Percentiles rank a stretch among this genome's conserved stretches.
Evolutionary conservation across 2,888 invertebrate species (phyloP).

Genomic region (Melanchra persicariae): DNA sequence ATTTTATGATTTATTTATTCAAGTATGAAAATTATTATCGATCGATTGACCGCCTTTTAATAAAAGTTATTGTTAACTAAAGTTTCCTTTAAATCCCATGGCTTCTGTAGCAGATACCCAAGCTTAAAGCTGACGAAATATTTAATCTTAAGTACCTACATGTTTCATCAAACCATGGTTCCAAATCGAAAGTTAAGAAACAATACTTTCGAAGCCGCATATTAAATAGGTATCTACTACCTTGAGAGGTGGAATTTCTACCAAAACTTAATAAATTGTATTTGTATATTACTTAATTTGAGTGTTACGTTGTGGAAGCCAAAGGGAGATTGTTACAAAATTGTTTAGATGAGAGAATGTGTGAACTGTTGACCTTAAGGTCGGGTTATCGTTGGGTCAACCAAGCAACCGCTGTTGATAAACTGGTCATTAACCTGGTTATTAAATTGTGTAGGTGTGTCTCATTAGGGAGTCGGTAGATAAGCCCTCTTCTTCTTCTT

Average conservation of each 20-base stretch:
- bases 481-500: too few species aligned
- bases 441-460: background rate
- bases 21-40: background rate
- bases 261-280: constrained; percentile 43
- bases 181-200: constrained; percentile 41
- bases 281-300: constrained; percentile 32
- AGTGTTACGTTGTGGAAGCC: constrained; percentile 16
- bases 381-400: constrained; percentile 41
- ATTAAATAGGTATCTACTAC: constrained; percentile 4
- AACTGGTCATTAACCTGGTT: constrained; percentile 39
- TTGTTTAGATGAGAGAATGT: constrained; percentile 50
- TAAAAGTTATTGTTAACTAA: too few species aligned
- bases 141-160: background rate
- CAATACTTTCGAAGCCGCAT: constrained; percentile 25
- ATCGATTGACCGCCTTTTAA: background rate
- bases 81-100: background rate
- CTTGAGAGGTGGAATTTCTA: constrained; percentile 3
- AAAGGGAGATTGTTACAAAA: constrained; percentile 59
- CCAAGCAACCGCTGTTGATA: constrained; percentile 3
- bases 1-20: too few species aligned
- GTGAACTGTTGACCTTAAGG: constrained; percentile 53
- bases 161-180: constrained; percentile 15
- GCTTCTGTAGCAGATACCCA: background rate
- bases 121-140: constrained; percentile 28
- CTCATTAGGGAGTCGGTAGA: background rate